A percentile compares a stretch with the other conserved stretches of the same genome.
These are phyloP conservation scores for Oreonectes daqikongensis DNA, from an alignment of 2,797 vertebrate genomes.

Conservation along the genomic window DNA sequence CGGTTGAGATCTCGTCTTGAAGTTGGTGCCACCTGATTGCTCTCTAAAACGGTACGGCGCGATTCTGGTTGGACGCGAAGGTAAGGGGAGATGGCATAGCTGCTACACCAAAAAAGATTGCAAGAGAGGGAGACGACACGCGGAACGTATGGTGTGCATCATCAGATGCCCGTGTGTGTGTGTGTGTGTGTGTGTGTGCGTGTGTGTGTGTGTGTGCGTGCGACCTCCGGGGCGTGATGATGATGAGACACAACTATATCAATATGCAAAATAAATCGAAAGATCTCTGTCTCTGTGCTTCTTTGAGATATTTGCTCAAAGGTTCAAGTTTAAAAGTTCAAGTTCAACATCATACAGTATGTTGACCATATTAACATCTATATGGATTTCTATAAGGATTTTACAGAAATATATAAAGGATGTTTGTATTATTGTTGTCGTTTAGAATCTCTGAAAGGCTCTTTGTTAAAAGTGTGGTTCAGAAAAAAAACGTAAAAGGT, in stretches of 20 bases:
- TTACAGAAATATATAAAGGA: no score
- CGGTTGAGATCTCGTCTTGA: constrained; percentile 52
- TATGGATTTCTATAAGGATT: no score
- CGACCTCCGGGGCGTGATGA: neutral
- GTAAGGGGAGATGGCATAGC: constrained; percentile 45
- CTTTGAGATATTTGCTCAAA: neutral
- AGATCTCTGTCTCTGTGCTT: neutral
- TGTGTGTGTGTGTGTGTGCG: neutral
- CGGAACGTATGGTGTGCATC: constrained; percentile 33
- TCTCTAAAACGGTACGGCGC: constrained; percentile 54
- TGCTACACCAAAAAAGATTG: constrained; percentile 32
- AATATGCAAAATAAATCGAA: neutral
- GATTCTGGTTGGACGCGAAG: constrained; percentile 61
- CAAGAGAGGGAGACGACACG: constrained; percentile 6
- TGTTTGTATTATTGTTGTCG: no score
- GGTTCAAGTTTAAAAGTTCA: neutral
- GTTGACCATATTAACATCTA: no score
- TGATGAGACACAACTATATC: neutral
- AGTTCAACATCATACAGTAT: no score
- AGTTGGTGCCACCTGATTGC: constrained; percentile 68
- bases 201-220: neutral
- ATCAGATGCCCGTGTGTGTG: constrained; percentile 34
- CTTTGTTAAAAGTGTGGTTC: no score
- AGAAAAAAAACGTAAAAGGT: no score
- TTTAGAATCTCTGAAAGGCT: no score